These are phyloP conservation scores for Gambusia affinis DNA, from an alignment of 2,113 vertebrate species.

Conservation along the genomic window DNA sequence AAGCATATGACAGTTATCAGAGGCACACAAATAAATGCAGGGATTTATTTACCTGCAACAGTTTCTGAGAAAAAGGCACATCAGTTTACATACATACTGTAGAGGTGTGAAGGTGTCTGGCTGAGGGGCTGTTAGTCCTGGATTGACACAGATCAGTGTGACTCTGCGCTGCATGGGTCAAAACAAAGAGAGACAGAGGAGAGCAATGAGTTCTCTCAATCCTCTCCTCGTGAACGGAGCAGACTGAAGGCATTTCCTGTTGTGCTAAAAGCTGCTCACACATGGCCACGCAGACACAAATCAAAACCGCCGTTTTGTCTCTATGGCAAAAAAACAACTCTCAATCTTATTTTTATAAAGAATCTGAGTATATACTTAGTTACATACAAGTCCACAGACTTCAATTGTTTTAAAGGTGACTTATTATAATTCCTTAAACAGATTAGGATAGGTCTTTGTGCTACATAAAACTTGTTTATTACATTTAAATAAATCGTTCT, in stretches of 20 bases:
- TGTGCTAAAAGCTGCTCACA: constrained; percentile 42
- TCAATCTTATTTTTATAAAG: constrained; percentile 48
- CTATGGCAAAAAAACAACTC: constrained; percentile 76
- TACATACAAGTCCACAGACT: background rate
- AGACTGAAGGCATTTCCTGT: constrained; percentile 79
- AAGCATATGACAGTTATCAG: too few relatives aligned
- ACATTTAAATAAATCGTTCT: too few relatives aligned
- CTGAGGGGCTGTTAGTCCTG: background rate
- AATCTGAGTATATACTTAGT: constrained; percentile 1
- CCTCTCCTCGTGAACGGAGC: constrained; percentile 58
- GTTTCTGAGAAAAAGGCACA: too few relatives aligned
- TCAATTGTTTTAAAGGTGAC: background rate
- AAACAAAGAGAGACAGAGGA: constrained; percentile 38
- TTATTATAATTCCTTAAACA: too few relatives aligned
- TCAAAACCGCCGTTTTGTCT: constrained; percentile 33
- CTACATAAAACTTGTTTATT: too few relatives aligned
- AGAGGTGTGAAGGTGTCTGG: background rate
- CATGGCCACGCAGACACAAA: constrained; percentile 25
- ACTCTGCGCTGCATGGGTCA: constrained; percentile 16
- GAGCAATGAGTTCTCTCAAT: constrained; percentile 40
- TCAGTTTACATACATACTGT: too few relatives aligned
- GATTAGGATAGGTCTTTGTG: too few relatives aligned
- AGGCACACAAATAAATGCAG: too few relatives aligned
- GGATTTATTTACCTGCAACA: too few relatives aligned
- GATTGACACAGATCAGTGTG: background rate